A percentile compares a stretch with the other conserved stretches of the same genome.
These are phyloP conservation scores for Dione juno DNA, from an alignment of 2,888 invertebrate genomes.

Conservation along the genomic window DNA sequence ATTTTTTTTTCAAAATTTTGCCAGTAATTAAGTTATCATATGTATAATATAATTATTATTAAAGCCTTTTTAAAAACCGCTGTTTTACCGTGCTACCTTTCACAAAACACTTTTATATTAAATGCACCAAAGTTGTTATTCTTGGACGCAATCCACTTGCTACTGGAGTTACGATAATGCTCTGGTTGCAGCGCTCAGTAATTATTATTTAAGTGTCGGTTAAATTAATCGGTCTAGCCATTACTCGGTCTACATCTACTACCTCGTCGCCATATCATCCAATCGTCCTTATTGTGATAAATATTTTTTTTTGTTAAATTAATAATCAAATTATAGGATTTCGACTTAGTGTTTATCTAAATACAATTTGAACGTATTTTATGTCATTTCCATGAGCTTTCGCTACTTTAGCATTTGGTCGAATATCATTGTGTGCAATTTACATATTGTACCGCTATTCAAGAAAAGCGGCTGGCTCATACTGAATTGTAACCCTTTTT, in stretches of 20 bases:
- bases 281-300: slow-evolving; percentile 55
- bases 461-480: slow-evolving; percentile 61
- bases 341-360: too few relatives aligned
- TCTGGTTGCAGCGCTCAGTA: slow-evolving; percentile 69
- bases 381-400: slow-evolving; percentile 26
- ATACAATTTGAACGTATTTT: not conserved
- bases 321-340: not conserved
- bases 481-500: slow-evolving; percentile 74
- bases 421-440: slow-evolving; percentile 67
- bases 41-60: slow-evolving; percentile 45
- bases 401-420: slow-evolving; percentile 50
- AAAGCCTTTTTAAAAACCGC: slow-evolving; percentile 46
- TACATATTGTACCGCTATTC: slow-evolving; percentile 78
- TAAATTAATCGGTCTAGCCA: slow-evolving; percentile 70
- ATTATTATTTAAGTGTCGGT: slow-evolving; percentile 78
- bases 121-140: slow-evolving; percentile 53
- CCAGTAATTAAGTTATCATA: slow-evolving; percentile 48
- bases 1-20: slow-evolving; percentile 31
- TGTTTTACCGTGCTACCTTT: slow-evolving; percentile 46
- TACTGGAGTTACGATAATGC: slow-evolving; percentile 61
- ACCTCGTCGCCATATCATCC: slow-evolving; percentile 60
- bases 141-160: slow-evolving; percentile 55
- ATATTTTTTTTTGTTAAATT: not conserved
- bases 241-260: slow-evolving; percentile 53
- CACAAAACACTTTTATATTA: slow-evolving; percentile 47